A percentile compares a stretch with the other conserved stretches of the same genome.
Evolutionary conservation across 2,888 invertebrate genomes (phyloP).

Genomic region (Drosophila mayaguana): DNA sequence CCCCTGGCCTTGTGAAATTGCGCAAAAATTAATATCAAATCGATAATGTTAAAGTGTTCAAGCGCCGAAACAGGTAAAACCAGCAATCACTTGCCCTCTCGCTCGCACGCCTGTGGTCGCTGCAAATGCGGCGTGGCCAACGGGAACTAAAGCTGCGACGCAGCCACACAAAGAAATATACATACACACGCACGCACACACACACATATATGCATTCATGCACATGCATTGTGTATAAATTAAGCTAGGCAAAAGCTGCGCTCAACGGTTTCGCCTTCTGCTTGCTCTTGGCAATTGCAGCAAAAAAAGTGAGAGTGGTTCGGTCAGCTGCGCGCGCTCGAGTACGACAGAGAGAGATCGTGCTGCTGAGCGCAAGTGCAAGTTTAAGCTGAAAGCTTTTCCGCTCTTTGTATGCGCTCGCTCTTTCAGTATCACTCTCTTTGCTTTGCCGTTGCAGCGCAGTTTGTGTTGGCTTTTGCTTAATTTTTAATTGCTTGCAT

Average conservation of each 20-base stretch:
- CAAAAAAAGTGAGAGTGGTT: slow-evolving; percentile 65
- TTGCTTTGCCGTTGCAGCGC: slow-evolving; percentile 21
- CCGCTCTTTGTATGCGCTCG: slow-evolving; percentile 51
- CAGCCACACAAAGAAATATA: background rate
- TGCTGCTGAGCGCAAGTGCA: background rate
- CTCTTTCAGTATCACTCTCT: slow-evolving; percentile 32
- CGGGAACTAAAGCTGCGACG: slow-evolving; percentile 70
- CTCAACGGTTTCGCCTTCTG: slow-evolving; percentile 8
- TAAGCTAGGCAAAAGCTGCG: slow-evolving; percentile 38
- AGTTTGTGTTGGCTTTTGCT: slow-evolving; percentile 45
- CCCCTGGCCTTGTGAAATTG: slow-evolving; percentile 57
- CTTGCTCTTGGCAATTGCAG: slow-evolving; percentile 36
- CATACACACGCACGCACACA: slow-evolving; percentile 1
- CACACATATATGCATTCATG: background rate
- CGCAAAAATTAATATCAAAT: slow-evolving; percentile 71
- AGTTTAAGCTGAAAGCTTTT: slow-evolving; percentile 36
- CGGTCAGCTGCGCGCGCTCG: slow-evolving; percentile 19
- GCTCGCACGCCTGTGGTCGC: slow-evolving; percentile 26
- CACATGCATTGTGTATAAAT: background rate
- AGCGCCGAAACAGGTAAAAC: slow-evolving; percentile 71
- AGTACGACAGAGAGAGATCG: background rate
- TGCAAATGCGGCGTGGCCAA: slow-evolving; percentile 60
- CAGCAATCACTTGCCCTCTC: slow-evolving; percentile 49
- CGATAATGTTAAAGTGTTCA: slow-evolving; percentile 70
- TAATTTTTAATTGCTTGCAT: slow-evolving; percentile 74